A percentile compares a stretch with the other conserved stretches of the same genome.
phyloP scores from a whole-genome alignment of 2,888 invertebrate species.

The Cristatella mucedo region DNA sequence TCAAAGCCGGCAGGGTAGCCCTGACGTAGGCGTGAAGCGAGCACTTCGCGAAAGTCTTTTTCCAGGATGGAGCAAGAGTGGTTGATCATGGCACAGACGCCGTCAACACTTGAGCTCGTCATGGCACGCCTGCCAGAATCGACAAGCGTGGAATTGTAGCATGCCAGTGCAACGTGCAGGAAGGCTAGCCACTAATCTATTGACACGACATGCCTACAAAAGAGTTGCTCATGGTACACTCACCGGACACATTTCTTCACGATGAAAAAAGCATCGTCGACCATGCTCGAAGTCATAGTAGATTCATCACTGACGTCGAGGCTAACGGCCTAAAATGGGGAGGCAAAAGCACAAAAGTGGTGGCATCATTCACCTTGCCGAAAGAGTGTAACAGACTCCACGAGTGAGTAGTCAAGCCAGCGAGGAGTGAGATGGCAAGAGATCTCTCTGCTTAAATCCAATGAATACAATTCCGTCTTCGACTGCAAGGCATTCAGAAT shows the following conservation, averaged over 20 bases:
- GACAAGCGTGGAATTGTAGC: not conserved
- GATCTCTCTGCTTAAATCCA: too few relatives aligned
- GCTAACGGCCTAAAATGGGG: slow-evolving; percentile 34
- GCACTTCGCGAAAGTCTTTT: slow-evolving; percentile 58
- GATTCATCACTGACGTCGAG: slow-evolving; percentile 37
- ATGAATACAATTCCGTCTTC: too few relatives aligned
- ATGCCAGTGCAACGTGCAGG: too few relatives aligned
- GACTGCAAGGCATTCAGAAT: too few relatives aligned
- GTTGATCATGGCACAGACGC: slow-evolving; percentile 87
- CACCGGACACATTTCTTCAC: slow-evolving; percentile 80
- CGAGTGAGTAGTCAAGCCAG: too few relatives aligned
- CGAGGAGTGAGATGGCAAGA: too few relatives aligned
- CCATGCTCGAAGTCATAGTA: slow-evolving; percentile 64
- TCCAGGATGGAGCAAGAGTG: slow-evolving; percentile 74
- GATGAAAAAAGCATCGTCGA: slow-evolving; percentile 94
- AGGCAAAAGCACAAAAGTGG: too few relatives aligned
- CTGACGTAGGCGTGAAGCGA: slow-evolving; percentile 55
- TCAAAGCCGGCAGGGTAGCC: slow-evolving; percentile 51
- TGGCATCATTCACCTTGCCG: too few relatives aligned
- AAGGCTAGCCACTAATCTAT: not conserved
- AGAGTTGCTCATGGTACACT: slow-evolving; percentile 15
- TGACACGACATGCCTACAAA: not conserved
- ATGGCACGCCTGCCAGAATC: slow-evolving; percentile 61
- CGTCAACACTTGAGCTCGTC: slow-evolving; percentile 77
- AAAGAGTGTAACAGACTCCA: too few relatives aligned